A percentile compares a stretch with the other conserved stretches of the same genome.
phyloP scores from a whole-genome alignment of 2,113 vertebrate species.

The Centropus bengalensis region DNA sequence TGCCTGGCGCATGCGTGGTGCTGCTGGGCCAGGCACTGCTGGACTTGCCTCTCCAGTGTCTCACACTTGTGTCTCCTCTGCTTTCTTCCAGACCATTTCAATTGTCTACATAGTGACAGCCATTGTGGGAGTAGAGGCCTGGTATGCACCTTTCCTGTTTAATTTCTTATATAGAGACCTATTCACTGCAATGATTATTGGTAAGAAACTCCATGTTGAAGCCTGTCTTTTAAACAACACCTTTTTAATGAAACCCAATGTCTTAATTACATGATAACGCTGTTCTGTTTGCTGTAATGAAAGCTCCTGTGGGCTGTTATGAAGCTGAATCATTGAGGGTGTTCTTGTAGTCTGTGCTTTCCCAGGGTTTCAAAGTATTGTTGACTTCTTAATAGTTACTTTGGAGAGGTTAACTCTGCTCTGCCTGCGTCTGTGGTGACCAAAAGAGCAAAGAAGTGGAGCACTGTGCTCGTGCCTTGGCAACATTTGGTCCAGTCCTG shows the following conservation, averaged over 20 bases:
- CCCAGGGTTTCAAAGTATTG: not conserved
- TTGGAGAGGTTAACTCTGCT: not conserved
- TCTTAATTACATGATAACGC: not conserved
- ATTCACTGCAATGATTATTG: slow-evolving; percentile 94
- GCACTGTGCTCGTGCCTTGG: rapidly evolving
- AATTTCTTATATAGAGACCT: slow-evolving; percentile 94
- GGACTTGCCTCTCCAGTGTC: not conserved
- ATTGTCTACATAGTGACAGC: slow-evolving; percentile 95
- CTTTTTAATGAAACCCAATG: slow-evolving; percentile 29
- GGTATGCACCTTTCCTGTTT: slow-evolving; percentile 91
- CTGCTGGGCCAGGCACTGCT: not conserved
- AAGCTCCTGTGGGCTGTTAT: not conserved
- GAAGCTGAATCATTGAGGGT: not conserved
- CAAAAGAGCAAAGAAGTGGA: no score
- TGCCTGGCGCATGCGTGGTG: not conserved
- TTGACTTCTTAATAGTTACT: not conserved
- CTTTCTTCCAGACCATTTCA: slow-evolving; percentile 91
- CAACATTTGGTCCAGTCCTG: not conserved
- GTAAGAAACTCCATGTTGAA: slow-evolving; percentile 85
- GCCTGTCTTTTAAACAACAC: slow-evolving; percentile 69
- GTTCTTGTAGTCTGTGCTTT: not conserved
- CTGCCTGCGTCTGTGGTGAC: not conserved
- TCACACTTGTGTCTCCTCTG: slow-evolving; percentile 47
- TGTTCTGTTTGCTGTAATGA: not conserved
- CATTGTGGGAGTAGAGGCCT: slow-evolving; percentile 94